Evolutionary conservation across 2,888 invertebrate species (phyloP), one percentile per base, ranked within the genome.

Genomic region (Mechanitis messenoides): DNA sequence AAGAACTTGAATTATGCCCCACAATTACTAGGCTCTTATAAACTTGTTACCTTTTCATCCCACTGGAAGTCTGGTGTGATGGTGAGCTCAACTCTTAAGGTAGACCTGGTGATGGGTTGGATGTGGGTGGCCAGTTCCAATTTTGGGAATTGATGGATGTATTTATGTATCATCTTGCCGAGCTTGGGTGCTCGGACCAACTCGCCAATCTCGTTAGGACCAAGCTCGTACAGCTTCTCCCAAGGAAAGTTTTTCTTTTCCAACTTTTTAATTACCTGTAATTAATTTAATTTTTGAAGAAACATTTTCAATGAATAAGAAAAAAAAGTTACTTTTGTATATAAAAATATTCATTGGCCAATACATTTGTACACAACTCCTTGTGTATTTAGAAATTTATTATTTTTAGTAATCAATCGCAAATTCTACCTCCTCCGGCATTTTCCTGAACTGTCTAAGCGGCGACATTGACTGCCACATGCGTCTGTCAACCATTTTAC

Each of bases 381-480:
- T 20, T 20, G 20, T 20, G 20, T 20, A 2, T 20, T 47, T 20
- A 20, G 6, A 47, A 47, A 47, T 47, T 3, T 4, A 47, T 20
- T 46, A 2, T 20, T 20, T 20, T 20, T 2, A 38, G 38, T 38
- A 38, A 38, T 0, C 7, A 9, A 31, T 45, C 45, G n/a, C 3
- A 5, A 20, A n/a, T 47, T 45, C 71, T 47, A 87, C 89, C 90
- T 98, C 98, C 77, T 97, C 98, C 0, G 97, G 99, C 93, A 98
- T 98, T 81, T 98, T 99, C 69, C 96, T 93, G 79, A 99, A 99
- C 81, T 99, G 99, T 12, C 99, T 77, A 12, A 99, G 89, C 1
- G 99, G 99, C 2, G 98, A 98, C 98, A 99, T 98, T 0, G 98
- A 98, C 83, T 99, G 98, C 99, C 99, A 99, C 98, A 99, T 98